Conservation (phyloP, 2,888 invertebrate genomes). For the Tenthredo distinguenda region DNA sequence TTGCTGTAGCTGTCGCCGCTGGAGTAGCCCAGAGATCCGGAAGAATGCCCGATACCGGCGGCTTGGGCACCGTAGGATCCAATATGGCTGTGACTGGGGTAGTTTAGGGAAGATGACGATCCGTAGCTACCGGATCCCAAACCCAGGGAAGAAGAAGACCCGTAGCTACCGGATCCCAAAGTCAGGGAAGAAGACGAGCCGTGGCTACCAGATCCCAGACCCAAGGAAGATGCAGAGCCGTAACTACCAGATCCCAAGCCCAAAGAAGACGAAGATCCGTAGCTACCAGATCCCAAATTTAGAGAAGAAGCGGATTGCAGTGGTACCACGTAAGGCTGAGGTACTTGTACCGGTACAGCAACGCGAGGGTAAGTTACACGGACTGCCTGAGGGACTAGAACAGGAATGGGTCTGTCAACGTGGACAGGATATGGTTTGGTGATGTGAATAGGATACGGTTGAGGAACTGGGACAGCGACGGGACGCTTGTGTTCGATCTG, state of each 20-base stretch:
- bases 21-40: background rate
- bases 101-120: background rate
- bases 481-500: constrained; percentile 57
- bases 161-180: background rate
- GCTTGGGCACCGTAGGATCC: background rate
- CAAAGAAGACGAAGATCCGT: background rate
- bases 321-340: constrained; percentile 53
- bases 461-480: constrained; percentile 56
- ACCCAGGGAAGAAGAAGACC: background rate
- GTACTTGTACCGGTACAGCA: constrained; percentile 51
- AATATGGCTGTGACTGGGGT: background rate
- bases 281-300: background rate
- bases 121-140: background rate
- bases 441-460: constrained; percentile 55
- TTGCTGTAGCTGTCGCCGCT: background rate
- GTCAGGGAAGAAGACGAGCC: background rate
- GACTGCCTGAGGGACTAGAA: constrained; percentile 54
- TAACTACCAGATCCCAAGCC: background rate
- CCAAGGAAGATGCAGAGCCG: background rate
- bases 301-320: constrained; percentile 2
- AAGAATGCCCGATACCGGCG: background rate
- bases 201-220: background rate
- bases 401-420: constrained; percentile 60
- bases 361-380: constrained; percentile 50
- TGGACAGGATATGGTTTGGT: constrained; percentile 57